These are phyloP conservation scores for Epizoanthus ramosus DNA, from an alignment of 92 coral and sea anemone species.

Conservation along the genomic window DNA sequence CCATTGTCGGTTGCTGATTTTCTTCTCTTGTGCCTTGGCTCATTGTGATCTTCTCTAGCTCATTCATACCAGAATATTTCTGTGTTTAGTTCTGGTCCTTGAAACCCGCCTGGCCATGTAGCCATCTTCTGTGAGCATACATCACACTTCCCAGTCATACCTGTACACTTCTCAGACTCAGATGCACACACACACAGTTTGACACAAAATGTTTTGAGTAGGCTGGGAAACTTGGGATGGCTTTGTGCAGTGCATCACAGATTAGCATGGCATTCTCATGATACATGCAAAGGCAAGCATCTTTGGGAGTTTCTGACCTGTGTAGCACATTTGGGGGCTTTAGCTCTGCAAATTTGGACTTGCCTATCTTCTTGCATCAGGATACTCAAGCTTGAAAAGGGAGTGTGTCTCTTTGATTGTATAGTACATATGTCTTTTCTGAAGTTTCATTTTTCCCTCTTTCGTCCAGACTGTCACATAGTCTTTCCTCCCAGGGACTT, in stretches of 20 bases:
- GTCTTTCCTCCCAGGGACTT: slow-evolving; percentile 59
- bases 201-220: slow-evolving; percentile 53
- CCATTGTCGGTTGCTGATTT: slow-evolving; percentile 22
- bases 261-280: slow-evolving; percentile 52
- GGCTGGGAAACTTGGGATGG: slow-evolving; percentile 49
- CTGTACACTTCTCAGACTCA: slow-evolving; percentile 45
- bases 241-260: slow-evolving; percentile 57
- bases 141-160: slow-evolving; percentile 36
- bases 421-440: slow-evolving; percentile 56
- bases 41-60: slow-evolving; percentile 43
- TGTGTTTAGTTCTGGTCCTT: slow-evolving; percentile 51
- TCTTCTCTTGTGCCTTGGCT: slow-evolving; percentile 53
- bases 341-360: slow-evolving; percentile 60
- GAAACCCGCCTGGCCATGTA: slow-evolving; percentile 43
- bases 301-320: slow-evolving; percentile 64
- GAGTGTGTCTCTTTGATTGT: slow-evolving; percentile 65
- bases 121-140: slow-evolving; percentile 45
- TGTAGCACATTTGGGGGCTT: slow-evolving; percentile 59
- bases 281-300: slow-evolving; percentile 52
- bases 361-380: slow-evolving; percentile 56
- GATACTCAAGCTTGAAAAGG: slow-evolving; percentile 55
- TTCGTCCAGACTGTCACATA: slow-evolving; percentile 51
- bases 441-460: slow-evolving; percentile 57
- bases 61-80: slow-evolving; percentile 48
- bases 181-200: slow-evolving; percentile 52